Percentiles rank a stretch among this genome's conserved stretches.
These are phyloP conservation scores for Carapus acus DNA, from an alignment of 2,797 vertebrate genomes.

Conservation along the genomic window DNA sequence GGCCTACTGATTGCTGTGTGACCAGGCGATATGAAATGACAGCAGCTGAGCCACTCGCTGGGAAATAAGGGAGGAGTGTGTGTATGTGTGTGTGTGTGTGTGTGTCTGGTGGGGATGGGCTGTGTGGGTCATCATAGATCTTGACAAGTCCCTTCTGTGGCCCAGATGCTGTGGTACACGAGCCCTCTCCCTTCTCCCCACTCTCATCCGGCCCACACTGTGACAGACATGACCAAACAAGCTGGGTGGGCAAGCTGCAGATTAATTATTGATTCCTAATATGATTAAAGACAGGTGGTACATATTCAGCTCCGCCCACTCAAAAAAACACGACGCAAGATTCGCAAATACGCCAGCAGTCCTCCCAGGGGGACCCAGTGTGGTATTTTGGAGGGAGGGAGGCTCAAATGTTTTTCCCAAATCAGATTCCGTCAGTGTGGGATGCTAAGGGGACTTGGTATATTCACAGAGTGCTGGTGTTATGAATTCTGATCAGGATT, in stretches of 20 bases:
- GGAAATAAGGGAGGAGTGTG: conserved; percentile 13
- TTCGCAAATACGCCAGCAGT: too few species aligned
- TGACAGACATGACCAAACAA: conserved; percentile 34
- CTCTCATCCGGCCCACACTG: conserved; percentile 27
- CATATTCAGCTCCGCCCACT: neutral
- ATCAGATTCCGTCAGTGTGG: too few species aligned
- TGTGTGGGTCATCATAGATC: conserved; percentile 45
- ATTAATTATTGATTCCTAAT: conserved; percentile 64
- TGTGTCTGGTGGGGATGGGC: conserved; percentile 10
- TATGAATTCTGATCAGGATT: too few species aligned
- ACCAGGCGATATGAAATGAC: conserved; percentile 43
- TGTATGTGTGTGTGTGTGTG: neutral
- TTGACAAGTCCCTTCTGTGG: conserved; percentile 46
- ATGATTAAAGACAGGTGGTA: conserved; percentile 38
- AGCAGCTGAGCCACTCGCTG: conserved; percentile 28
- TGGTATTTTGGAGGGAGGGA: too few species aligned
- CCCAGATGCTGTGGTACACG: conserved; percentile 32
- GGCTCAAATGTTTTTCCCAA: too few species aligned
- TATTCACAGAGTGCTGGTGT: too few species aligned
- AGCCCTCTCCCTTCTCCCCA: conserved; percentile 7
- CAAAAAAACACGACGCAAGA: too few species aligned
- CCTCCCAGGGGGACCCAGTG: too few species aligned
- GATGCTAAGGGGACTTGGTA: too few species aligned
- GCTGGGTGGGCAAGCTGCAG: conserved; percentile 35
- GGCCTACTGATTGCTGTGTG: conserved; percentile 36